These are phyloP conservation scores for Alentia gelatinosa DNA, from an alignment of 2,888 invertebrate genomes.

Conservation along the genomic window DNA sequence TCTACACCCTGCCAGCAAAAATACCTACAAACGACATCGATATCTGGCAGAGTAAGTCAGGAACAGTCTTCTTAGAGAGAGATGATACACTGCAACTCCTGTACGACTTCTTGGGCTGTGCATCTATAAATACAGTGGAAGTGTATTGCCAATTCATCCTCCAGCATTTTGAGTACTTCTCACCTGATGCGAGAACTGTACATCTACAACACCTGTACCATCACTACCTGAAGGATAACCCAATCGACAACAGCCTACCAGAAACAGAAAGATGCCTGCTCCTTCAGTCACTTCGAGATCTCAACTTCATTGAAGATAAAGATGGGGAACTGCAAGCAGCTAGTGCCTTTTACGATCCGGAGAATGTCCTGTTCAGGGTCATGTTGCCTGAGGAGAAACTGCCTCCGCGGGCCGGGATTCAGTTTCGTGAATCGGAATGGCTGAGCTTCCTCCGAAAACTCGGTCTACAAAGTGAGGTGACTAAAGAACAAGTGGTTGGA, in stretches of 20 bases:
- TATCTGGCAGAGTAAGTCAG: constrained; percentile 63
- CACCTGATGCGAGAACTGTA: constrained; percentile 60
- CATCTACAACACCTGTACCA: constrained; percentile 64
- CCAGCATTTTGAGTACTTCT: constrained; percentile 66
- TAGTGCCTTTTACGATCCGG: constrained; percentile 67
- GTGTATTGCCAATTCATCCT: constrained; percentile 67
- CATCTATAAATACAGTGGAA: constrained; percentile 60
- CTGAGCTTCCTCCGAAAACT: constrained; percentile 58
- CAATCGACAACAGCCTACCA: background rate
- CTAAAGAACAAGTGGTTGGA: constrained; percentile 60
- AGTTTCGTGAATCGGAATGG: constrained; percentile 63
- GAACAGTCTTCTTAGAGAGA: constrained; percentile 64
- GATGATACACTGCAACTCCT: constrained; percentile 58
- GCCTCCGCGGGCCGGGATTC: constrained; percentile 60
- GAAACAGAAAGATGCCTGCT: constrained; percentile 59
- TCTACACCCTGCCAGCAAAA: constrained; percentile 63
- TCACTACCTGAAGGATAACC: constrained; percentile 59
- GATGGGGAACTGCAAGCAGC: constrained; percentile 64
- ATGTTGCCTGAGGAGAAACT: constrained; percentile 67
- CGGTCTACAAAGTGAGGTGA: constrained; percentile 61
- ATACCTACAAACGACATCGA: constrained; percentile 65
- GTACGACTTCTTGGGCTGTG: constrained; percentile 63
- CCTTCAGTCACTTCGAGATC: constrained; percentile 58
- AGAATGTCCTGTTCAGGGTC: constrained; percentile 64
- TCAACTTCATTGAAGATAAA: constrained; percentile 63